Conservation (phyloP, 1,140 invertebrate species). For the Wiebesia pumilae region DNA sequence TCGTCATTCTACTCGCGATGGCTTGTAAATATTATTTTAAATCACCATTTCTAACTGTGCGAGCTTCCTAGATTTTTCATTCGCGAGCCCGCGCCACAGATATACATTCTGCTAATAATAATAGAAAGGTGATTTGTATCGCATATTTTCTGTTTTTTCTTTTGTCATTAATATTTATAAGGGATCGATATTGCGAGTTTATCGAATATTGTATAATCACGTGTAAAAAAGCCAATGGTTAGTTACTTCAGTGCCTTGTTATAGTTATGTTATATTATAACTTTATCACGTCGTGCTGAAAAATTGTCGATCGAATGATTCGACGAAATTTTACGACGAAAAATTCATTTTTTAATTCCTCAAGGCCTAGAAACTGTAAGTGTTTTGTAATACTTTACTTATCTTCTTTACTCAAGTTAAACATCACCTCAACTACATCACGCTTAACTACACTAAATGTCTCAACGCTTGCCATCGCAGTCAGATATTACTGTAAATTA, state of each 20-base stretch:
- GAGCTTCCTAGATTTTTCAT: too few relatives aligned
- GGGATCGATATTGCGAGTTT: neutral
- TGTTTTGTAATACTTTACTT: neutral
- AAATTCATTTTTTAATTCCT: neutral
- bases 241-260: neutral
- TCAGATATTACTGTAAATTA: neutral
- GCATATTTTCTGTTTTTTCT: neutral
- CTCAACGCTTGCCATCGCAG: neutral
- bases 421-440: neutral
- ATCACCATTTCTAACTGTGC: neutral
- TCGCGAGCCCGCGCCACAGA: neutral
- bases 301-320: neutral
- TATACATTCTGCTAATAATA: neutral
- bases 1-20: neutral
- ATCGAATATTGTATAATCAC: neutral
- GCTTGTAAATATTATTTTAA: neutral
- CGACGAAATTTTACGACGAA: neutral
- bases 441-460: neutral
- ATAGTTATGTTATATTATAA: neutral
- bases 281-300: neutral
- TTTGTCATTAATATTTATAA: neutral
- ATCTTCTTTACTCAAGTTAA: neutral
- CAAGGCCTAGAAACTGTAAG: neutral
- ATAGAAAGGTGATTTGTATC: too few relatives aligned
- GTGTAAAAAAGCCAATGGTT: neutral